phyloP scores from a whole-genome alignment of 2,888 invertebrate species.

The Eristalinus aeneus region DNA sequence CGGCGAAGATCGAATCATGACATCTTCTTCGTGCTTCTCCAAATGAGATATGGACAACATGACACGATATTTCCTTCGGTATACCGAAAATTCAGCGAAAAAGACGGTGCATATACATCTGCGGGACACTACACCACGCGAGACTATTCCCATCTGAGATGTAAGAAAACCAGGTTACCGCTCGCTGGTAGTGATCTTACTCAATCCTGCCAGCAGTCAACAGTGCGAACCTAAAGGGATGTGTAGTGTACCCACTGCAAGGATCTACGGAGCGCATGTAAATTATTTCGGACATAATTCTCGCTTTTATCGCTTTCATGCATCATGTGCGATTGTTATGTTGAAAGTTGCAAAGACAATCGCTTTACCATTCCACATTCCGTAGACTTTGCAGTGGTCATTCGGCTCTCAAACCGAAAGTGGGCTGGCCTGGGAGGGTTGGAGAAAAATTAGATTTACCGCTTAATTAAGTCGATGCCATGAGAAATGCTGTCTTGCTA shows the following conservation, averaged over 20 bases:
- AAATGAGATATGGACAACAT: constrained; percentile 71
- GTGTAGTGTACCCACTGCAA: constrained; percentile 29
- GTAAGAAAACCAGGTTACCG: neutral
- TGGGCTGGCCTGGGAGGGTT: constrained; percentile 16
- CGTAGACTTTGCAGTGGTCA: neutral
- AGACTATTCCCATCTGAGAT: constrained; percentile 31
- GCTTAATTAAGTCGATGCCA: constrained; percentile 39
- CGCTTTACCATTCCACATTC: constrained; percentile 2
- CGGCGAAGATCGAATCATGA: constrained; percentile 77
- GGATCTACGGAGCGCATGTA: constrained; percentile 17
- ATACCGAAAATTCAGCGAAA: constrained; percentile 29
- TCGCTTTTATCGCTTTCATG: constrained; percentile 64
- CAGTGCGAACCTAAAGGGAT: constrained; percentile 59
- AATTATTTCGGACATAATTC: constrained; percentile 63
- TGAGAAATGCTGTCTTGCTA: constrained; percentile 8
- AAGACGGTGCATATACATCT: constrained; percentile 21
- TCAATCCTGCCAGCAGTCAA: constrained; percentile 51
- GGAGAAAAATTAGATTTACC: constrained; percentile 29
- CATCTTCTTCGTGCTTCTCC: constrained; percentile 73
- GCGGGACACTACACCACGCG: constrained; percentile 23
- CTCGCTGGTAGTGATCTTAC: constrained; percentile 49
- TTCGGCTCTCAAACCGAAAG: neutral
- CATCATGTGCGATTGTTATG: constrained; percentile 60
- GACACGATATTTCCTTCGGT: constrained; percentile 60
- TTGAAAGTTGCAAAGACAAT: constrained; percentile 38